phyloP scores from a whole-genome alignment of 2,797 vertebrate genomes.

The Halcyon badia region DNA sequence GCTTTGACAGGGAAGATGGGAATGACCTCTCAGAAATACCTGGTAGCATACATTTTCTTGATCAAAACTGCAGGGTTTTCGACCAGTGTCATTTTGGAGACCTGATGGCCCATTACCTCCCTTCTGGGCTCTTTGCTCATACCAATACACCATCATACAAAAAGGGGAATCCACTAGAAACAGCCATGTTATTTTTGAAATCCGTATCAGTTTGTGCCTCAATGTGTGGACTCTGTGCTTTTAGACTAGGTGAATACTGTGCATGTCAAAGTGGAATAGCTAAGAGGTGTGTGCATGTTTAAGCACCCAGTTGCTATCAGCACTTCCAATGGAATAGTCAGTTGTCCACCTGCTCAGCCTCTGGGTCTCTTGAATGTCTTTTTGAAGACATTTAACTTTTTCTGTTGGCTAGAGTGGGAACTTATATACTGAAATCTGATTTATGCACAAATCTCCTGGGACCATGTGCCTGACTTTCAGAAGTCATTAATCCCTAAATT shows the following conservation, averaged over 20 bases:
- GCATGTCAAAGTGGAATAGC: neutral
- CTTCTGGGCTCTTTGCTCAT: neutral
- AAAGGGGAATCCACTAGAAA: neutral
- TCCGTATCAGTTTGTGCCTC: neutral
- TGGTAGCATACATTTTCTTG: neutral
- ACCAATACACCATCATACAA: neutral
- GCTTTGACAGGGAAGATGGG: neutral
- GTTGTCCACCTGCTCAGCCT: neutral
- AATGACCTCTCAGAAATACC: neutral
- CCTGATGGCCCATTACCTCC: neutral
- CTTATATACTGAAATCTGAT: neutral
- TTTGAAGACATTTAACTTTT: neutral
- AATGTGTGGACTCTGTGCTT: neutral
- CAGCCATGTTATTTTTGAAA: neutral
- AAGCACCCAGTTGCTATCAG: neutral
- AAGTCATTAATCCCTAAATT: neutral
- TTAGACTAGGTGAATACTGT: neutral
- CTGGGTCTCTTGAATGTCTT: neutral
- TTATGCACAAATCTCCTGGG: neutral
- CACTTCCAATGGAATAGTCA: neutral
- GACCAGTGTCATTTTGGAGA: neutral
- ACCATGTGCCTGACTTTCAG: neutral
- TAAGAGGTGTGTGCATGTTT: rapidly evolving
- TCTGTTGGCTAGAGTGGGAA: neutral
- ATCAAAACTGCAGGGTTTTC: neutral